A percentile compares a stretch with the other conserved stretches of the same genome.
Conservation (phyloP, 2,888 invertebrate genomes). For the Oscheius sp. region DNA sequence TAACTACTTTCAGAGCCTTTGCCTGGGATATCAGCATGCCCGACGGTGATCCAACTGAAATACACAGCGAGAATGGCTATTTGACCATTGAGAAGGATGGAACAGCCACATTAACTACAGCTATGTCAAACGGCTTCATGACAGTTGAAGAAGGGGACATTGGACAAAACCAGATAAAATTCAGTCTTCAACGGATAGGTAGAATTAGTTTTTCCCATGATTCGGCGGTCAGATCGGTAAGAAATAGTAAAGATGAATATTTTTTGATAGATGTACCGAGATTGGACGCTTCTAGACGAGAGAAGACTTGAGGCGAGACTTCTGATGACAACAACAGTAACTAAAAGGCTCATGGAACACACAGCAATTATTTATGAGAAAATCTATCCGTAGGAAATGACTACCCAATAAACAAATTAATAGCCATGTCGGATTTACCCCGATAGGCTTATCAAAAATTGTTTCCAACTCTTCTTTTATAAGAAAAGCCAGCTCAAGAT, state of each 20-base stretch:
- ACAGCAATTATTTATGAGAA: conserved; percentile 65
- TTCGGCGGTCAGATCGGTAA: conserved; percentile 64
- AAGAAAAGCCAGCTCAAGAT: too few relatives aligned
- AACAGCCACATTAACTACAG: conserved; percentile 64
- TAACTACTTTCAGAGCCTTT: conserved; percentile 59
- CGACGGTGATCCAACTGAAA: conserved; percentile 60
- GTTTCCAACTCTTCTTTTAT: too few relatives aligned
- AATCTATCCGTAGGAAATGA: too few relatives aligned
- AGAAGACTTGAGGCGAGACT: conserved; percentile 63
- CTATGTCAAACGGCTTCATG: conserved; percentile 69
- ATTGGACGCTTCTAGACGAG: conserved; percentile 68
- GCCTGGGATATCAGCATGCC: conserved; percentile 69
- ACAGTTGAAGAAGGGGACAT: conserved; percentile 65
- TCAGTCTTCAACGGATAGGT: conserved; percentile 60
- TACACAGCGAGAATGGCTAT: conserved; percentile 70
- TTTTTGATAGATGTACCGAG: conserved; percentile 66
- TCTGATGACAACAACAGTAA: conserved; percentile 65
- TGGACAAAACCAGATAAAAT: conserved; percentile 60
- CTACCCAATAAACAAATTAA: too few relatives aligned
- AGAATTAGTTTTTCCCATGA: conserved; percentile 68
- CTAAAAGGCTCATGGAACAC: conserved; percentile 63
- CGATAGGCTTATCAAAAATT: too few relatives aligned
- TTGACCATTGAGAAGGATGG: conserved; percentile 51
- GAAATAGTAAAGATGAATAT: not conserved
- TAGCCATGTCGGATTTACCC: too few relatives aligned